Evolutionary conservation across 2,888 invertebrate species (phyloP), one percentile per base, ranked within the genome.

Genomic region (Polyploca ridens): DNA sequence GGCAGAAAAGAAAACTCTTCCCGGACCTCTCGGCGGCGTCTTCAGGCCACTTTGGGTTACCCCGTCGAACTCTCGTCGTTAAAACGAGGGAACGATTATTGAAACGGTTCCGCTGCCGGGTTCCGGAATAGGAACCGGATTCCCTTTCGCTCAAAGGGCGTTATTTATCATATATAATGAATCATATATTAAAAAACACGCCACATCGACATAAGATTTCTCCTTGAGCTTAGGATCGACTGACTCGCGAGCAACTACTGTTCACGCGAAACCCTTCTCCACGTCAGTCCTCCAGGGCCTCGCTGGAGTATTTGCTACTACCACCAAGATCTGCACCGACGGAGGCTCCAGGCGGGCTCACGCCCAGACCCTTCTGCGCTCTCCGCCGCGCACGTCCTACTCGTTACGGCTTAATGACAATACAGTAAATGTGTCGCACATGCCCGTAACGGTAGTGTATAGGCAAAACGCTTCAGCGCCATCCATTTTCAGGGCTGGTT

Each of bases 301-400:
- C 95, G 90, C 94, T 95, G 90, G 95, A 95, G 94, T 96, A 95
- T 95, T 96, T 96, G 95, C 95, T 95, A 95, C 95, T 95, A 95
- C 95, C 94, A 96, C 95, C 95, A 95, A 96, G 95, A 95, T 96
- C 91, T 93, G 93, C 90, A 89, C 93, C 90, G 89, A 89, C 90
- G 92, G 91, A 84, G 89, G 91, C 92, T 93, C 92, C 91, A 91
- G 77, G 89, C 89, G 79, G 89, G 89, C 90, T 90, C 80, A 81
- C 84, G 83, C 94, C 92, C 94, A 90, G 88, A 94, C 90, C 94
- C 95, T 95, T 95, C 95, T 86, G 92, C 92, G 95, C 96, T 83
- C 94, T 73, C 84, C 84, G 78, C 79, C 81, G 79, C 82, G 81
- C 81, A 73, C 83, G 80, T 83, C 95, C 95, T 95, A 35, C 35